Evolutionary conservation across 2,797 vertebrate genomes (phyloP).

Genomic region (Hypotaenidia philippensis): DNA sequence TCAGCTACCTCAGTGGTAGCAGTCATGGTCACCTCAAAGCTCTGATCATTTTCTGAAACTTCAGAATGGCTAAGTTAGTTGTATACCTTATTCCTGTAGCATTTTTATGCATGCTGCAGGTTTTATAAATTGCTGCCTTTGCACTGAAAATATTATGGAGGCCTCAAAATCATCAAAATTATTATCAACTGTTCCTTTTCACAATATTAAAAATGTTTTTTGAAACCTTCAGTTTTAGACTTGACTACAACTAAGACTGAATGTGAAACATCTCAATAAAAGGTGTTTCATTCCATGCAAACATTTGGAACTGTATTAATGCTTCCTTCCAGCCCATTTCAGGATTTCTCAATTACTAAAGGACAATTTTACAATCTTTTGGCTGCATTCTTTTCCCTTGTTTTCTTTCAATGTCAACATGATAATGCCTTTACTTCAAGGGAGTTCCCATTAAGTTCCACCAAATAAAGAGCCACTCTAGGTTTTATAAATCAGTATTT

Average conservation of each 20-base stretch:
- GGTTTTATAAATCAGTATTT: not conserved
- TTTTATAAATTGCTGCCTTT: not conserved
- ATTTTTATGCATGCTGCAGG: not conserved
- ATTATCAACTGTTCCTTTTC: not conserved
- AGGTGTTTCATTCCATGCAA: not conserved
- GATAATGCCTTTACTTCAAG: not conserved
- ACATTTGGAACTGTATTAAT: not conserved
- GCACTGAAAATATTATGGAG: not conserved
- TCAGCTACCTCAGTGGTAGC: slow-evolving; percentile 90
- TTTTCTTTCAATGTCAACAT: not conserved
- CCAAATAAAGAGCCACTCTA: not conserved
- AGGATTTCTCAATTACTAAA: not conserved
- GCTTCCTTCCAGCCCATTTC: not conserved
- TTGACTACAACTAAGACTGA: not conserved
- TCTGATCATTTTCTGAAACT: slow-evolving; percentile 94
- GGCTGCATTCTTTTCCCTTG: not conserved
- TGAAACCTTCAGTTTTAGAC: not conserved
- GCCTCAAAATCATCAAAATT: not conserved
- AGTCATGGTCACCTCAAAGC: slow-evolving; percentile 98
- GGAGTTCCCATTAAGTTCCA: not conserved
- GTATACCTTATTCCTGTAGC: not conserved
- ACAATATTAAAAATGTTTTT: not conserved
- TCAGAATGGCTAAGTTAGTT: slow-evolving; percentile 26
- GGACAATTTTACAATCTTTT: not conserved
- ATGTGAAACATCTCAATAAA: not conserved